These are phyloP conservation scores for Orchesella cincta DNA, from an alignment of 1,140 invertebrate species.

Conservation along the genomic window DNA sequence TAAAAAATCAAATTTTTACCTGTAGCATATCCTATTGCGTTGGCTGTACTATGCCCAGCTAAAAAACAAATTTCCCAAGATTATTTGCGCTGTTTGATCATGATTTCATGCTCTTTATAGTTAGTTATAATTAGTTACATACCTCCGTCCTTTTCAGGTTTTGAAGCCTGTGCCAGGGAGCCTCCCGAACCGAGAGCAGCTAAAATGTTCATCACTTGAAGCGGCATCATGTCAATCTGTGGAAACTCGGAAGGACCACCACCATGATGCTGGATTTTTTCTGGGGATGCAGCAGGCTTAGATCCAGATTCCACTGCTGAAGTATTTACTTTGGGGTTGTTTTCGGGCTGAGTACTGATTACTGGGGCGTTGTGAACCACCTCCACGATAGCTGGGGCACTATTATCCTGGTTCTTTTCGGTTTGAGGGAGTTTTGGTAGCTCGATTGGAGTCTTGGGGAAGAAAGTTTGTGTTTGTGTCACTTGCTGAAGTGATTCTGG, in stretches of 20 bases:
- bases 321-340: not conserved
- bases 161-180: conserved; percentile 2
- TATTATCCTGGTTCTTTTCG: no score
- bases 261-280: not conserved
- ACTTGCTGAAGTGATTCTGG: no score
- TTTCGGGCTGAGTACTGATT: not conserved
- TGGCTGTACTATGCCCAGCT: not conserved
- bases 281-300: not conserved
- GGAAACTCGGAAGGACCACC: no score
- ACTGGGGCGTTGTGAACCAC: no score
- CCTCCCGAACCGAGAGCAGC: not conserved
- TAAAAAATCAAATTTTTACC: no score
- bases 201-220: not conserved
- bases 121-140: not conserved
- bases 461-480: not conserved
- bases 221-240: not conserved
- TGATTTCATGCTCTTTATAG: not conserved
- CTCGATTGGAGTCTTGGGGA: no score
- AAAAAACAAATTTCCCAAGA: not conserved
- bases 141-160: conserved; percentile 7
- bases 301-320: not conserved
- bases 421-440: no score
- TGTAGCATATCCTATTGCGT: conserved; percentile 15
- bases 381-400: no score
- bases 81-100: not conserved